Conservation (phyloP, 1,140 invertebrate species). For the Aphidius gifuensis region DNA sequence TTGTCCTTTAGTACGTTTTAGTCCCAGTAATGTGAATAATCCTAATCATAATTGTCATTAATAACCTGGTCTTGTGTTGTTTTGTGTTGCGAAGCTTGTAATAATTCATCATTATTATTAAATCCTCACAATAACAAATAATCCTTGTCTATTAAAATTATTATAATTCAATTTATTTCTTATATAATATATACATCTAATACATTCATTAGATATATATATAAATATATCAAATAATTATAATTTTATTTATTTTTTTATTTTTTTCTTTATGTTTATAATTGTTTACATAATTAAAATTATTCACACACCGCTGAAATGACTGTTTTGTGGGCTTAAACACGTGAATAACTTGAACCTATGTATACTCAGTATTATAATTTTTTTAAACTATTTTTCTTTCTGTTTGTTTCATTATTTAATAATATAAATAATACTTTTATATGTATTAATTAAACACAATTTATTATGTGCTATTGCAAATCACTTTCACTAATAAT, state of each 20-base stretch:
- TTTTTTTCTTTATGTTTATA: constrained; percentile 13
- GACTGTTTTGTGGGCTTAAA: too few relatives aligned
- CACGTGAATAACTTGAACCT: too few relatives aligned
- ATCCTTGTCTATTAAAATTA: constrained; percentile 37
- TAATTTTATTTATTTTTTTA: constrained; percentile 31
- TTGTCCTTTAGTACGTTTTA: constrained; percentile 46
- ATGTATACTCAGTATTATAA: too few relatives aligned
- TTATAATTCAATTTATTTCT: constrained; percentile 22
- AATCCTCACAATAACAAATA: neutral
- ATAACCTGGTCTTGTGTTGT: constrained; percentile 46
- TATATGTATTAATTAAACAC: too few relatives aligned
- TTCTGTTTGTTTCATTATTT: too few relatives aligned
- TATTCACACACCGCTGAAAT: too few relatives aligned
- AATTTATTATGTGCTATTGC: too few relatives aligned
- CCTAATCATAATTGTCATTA: constrained; percentile 2
- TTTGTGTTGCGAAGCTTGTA: constrained; percentile 50
- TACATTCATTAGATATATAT: constrained; percentile 28
- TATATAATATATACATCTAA: constrained; percentile 19
- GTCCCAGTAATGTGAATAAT: constrained; percentile 26
- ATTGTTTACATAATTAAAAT: too few relatives aligned
- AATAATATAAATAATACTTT: too few relatives aligned
- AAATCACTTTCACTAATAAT: too few relatives aligned
- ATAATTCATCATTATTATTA: constrained; percentile 32
- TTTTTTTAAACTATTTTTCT: too few relatives aligned
- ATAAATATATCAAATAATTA: constrained; percentile 31